phyloP scores from a whole-genome alignment of 2,888 invertebrate species.

The Meteorus colon region DNA sequence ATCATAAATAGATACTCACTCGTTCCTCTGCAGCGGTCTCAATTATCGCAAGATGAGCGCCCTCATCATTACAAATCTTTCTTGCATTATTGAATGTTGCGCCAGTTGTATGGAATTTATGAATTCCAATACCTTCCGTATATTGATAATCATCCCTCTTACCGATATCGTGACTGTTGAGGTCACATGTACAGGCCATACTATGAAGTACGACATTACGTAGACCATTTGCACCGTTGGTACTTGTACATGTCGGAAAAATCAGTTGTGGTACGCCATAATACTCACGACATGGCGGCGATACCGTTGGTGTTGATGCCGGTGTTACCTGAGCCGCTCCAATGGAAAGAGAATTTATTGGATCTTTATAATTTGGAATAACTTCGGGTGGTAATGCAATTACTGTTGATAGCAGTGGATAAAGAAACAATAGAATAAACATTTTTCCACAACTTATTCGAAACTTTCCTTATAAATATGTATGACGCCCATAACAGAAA shows the following conservation, averaged over 20 bases:
- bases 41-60: slow-evolving; percentile 62
- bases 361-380: not conserved
- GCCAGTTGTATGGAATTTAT: slow-evolving; percentile 64
- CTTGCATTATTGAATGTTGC: slow-evolving; percentile 64
- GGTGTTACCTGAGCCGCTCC: not conserved
- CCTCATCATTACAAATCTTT: slow-evolving; percentile 65
- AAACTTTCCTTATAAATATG: not conserved
- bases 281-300: slow-evolving; percentile 42
- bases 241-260: slow-evolving; percentile 52
- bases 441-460: not conserved
- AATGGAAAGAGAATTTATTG: slow-evolving; percentile 23
- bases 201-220: slow-evolving; percentile 57
- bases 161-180: slow-evolving; percentile 49
- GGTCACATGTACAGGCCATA: slow-evolving; percentile 63
- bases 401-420: not conserved
- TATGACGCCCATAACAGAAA: not conserved
- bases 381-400: slow-evolving; percentile 2
- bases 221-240: slow-evolving; percentile 43
- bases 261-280: slow-evolving; percentile 49
- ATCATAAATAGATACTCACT: slow-evolving; percentile 45
- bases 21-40: slow-evolving; percentile 54
- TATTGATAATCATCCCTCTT: slow-evolving; percentile 64
- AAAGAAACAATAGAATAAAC: not conserved
- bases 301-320: slow-evolving; percentile 13
- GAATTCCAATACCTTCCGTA: slow-evolving; percentile 61